A percentile compares a stretch with the other conserved stretches of the same genome.
phyloP scores from a whole-genome alignment of 2,113 vertebrate genomes.

The Colistium nudipinnis region DNA sequence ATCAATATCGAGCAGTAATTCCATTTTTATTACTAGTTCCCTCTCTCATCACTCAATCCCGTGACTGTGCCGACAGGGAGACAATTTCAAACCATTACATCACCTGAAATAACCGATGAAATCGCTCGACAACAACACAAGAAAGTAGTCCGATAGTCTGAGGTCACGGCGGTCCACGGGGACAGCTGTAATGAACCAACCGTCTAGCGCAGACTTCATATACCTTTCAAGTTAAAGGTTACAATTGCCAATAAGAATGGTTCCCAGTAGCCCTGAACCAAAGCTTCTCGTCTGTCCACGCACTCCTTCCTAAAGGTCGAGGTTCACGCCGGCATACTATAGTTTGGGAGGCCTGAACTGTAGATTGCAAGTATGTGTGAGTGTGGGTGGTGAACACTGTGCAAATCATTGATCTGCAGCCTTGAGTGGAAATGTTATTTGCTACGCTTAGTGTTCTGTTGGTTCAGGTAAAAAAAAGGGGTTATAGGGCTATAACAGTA shows the following conservation, averaged over 20 bases:
- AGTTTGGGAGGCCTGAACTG: conserved; percentile 16
- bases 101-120: neutral
- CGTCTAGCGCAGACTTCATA: conserved; percentile 55
- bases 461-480: neutral
- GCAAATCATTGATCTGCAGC: conserved; percentile 11
- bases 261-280: conserved; percentile 57
- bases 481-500: neutral
- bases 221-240: conserved; percentile 75
- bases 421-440: conserved; percentile 40
- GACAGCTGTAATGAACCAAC: conserved; percentile 58
- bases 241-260: conserved; percentile 73
- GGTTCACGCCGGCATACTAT: conserved; percentile 47
- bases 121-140: conserved; percentile 17
- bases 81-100: conserved; percentile 55
- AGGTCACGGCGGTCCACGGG: conserved; percentile 33
- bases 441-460: neutral
- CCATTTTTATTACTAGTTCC: conserved; percentile 64
- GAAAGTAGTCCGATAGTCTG: conserved; percentile 38
- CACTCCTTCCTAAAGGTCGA: conserved; percentile 54
- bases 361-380: neutral
- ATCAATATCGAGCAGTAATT: conserved; percentile 61
- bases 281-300: conserved; percentile 44
- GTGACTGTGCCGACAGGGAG: conserved; percentile 34
- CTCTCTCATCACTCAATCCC: conserved; percentile 48
- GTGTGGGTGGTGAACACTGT: neutral